Evolutionary conservation across 2,113 vertebrate species (phyloP), one percentile per base, ranked within the genome.

Genomic region (Puffinus mauretanicus): DNA sequence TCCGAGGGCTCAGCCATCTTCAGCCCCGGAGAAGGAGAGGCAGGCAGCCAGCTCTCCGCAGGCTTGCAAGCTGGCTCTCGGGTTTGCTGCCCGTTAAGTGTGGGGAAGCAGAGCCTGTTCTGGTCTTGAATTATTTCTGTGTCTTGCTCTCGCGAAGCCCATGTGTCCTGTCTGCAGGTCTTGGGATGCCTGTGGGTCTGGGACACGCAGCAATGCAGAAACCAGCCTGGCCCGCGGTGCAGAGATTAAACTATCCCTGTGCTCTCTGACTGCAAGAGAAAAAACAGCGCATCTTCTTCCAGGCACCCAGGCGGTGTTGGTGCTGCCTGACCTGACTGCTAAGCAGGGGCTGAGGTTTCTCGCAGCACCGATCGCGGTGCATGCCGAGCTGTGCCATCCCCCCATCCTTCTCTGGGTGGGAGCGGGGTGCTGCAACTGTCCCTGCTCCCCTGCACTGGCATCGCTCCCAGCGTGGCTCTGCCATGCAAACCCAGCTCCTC

Each of bases 281-380:
- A 57, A 83, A 69, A 14, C 64, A 29, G 51, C 4, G 0, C 4
- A 13, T 93, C 54, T 76, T 90, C 75, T 30, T 52, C 60, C 82
- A 40, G 52, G 88, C 7, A 0, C 26, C 67, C 1, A 2, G 79
- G 52, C 55, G 4, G 84, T 2, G 0, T 2, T 4, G 64, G 10
- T 64, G 66, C 90, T 90, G 92, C 85, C 88, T 95, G 96, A 82
- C 26, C 84, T 88, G 92, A 85, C 93, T 93, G 92, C 79, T 83
- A 55, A 97, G 88, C 88, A 88, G 85, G 60, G 51, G 22, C 88
- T 55, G 67, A 46, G 76, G 71, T 24, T 88, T 69, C 90, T 88
- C 10, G 3, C 88, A 72, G 85, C 36, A 0, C 84, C 9, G 8
- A 38, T 60, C 32, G 51, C 34, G 0, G 55, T 29, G 90, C 15